These are phyloP conservation scores for Ladona fulva DNA, from an alignment of 1,140 invertebrate species.

Conservation along the genomic window DNA sequence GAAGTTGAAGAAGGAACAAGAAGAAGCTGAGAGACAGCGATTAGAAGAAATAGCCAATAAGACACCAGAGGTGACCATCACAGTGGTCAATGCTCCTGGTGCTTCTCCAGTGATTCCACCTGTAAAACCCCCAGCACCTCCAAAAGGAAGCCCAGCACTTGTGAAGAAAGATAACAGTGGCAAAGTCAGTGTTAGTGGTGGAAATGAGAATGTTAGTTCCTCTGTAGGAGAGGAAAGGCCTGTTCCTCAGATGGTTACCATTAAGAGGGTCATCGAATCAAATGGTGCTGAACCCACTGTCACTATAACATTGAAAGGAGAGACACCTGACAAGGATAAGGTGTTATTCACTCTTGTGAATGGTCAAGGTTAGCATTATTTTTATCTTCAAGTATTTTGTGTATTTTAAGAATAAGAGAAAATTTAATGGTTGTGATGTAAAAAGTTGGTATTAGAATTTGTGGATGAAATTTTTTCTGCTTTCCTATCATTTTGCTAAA, in stretches of 20 bases:
- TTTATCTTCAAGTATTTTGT: background rate
- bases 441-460: too few relatives aligned
- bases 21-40: conserved; percentile 38
- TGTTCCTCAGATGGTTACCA: conserved; percentile 59
- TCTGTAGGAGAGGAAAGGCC: conserved; percentile 29
- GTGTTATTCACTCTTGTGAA: conserved; percentile 62
- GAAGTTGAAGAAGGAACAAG: conserved; percentile 39
- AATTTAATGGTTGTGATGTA: too few relatives aligned
- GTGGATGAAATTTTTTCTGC: too few relatives aligned
- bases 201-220: background rate
- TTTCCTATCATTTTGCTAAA: too few relatives aligned
- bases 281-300: conserved; percentile 58
- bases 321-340: conserved; percentile 62
- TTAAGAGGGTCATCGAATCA: conserved; percentile 55
- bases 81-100: conserved; percentile 26
- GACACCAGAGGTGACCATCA: conserved; percentile 41
- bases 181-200: background rate
- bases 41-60: conserved; percentile 33
- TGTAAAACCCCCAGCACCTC: conserved; percentile 5
- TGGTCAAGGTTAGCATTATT: conserved; percentile 40
- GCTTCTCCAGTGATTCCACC: conserved; percentile 16
- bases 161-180: conserved; percentile 21
- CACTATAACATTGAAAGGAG: conserved; percentile 63
- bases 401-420: too few relatives aligned
- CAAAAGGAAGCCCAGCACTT: conserved; percentile 3